Evolutionary conservation across 2,888 invertebrate species (phyloP).

Genomic region (Chymomyza amoena): DNA sequence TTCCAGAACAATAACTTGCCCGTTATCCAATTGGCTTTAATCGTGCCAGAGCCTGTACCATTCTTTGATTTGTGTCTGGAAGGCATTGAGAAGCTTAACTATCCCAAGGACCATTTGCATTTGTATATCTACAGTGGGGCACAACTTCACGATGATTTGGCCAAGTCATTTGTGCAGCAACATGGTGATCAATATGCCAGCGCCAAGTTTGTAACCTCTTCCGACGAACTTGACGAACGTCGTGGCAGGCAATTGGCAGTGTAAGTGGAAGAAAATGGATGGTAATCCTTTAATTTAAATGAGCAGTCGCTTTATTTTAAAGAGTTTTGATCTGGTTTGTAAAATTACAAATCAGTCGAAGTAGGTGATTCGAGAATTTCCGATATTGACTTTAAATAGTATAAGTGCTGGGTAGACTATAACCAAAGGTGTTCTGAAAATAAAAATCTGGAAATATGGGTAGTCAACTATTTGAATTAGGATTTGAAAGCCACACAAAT

Average conservation of each 20-base stretch:
- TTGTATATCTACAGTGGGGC: conserved; percentile 89
- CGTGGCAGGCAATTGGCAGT: conserved; percentile 90
- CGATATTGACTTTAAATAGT: too few relatives aligned
- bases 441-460: too few relatives aligned
- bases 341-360: too few relatives aligned
- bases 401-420: too few relatives aligned
- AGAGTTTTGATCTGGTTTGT: too few relatives aligned
- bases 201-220: conserved; percentile 83
- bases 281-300: not conserved
- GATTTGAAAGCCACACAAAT: too few relatives aligned
- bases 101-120: conserved; percentile 93
- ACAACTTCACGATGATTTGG: conserved; percentile 84
- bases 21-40: conserved; percentile 85
- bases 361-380: too few relatives aligned
- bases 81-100: conserved; percentile 85
- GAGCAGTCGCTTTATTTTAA: too few relatives aligned
- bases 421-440: too few relatives aligned
- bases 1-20: conserved; percentile 83
- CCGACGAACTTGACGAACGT: conserved; percentile 84
- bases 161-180: conserved; percentile 83
- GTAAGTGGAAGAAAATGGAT: conserved; percentile 81
- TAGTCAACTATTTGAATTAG: too few relatives aligned
- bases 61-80: conserved; percentile 93
- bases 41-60: conserved; percentile 92
- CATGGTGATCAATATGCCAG: conserved; percentile 82